Base-by-base conservation (phyloP, 2,888 invertebrate species). In the Sesia bembeciformis region DNA sequence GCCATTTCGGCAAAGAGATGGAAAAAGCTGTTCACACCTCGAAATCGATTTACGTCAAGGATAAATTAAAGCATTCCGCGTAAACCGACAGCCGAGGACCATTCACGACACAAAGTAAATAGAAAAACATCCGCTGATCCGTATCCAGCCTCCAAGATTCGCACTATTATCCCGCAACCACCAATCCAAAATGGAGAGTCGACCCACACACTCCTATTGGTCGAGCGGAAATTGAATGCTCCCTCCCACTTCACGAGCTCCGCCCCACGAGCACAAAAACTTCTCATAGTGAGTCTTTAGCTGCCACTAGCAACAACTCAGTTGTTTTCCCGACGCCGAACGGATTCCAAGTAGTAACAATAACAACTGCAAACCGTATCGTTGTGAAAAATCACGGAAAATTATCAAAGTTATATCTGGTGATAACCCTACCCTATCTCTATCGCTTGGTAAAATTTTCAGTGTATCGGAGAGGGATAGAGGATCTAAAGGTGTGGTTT, bases 111-210 rank as follows among this genome's bases (percentile, higher is more conserved):
- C 70, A 70, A 67, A 70, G 77, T 81, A 84, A 84, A 84, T 81
- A 84, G 81, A 81, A 81, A 80, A 81, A 72, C 72, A 71, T 72
- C 73, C 72, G 66, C 63, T 58, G 68, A 69, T 66, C 67, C 67
- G 68, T 73, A 78, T 74, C 79, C 88, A 88, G 88, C 87, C 86
- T 88, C 89, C 82, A 75, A 83, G 80, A 84, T 88, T 85, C 83
- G 87, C 86, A 84, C 78, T 81, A 82, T 84, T 83, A 86, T 87
- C 88, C 87, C 80, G 64, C 60, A 54, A 54, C 70, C 62, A 64
- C 89, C 88, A 89, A 89, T 87, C 74, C 78, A 65, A 72, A 60
- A 70, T 70, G 70, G 67, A 70, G 68, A 68, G 58, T 57, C n/a
- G n/a, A 58, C 56, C 52, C 54, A 56, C 40, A 51, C 57, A 51